Evolutionary conservation across 2,113 vertebrate genomes (phyloP).

Genomic region (Vidua macroura): DNA sequence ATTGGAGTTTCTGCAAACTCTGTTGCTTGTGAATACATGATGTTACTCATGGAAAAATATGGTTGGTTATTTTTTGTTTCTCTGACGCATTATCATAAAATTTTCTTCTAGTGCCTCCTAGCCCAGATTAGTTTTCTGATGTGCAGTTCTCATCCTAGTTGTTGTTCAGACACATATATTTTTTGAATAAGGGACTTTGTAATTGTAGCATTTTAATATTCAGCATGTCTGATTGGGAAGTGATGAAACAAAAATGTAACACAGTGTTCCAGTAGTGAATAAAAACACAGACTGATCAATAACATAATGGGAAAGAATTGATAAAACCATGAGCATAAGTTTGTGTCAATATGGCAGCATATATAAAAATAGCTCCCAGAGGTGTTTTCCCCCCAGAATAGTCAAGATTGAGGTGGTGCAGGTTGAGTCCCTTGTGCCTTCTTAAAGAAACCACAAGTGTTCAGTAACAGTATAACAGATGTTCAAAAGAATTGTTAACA

Average conservation of each 20-base stretch:
- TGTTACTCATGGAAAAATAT: background rate
- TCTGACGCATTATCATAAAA: conserved; percentile 45
- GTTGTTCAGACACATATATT: background rate
- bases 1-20: background rate
- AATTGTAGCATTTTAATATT: background rate
- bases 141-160: background rate
- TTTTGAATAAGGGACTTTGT: background rate
- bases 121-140: conserved; percentile 6
- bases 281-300: conserved; percentile 25
- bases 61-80: background rate
- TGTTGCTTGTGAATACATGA: background rate
- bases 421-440: conserved; percentile 68
- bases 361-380: conserved; percentile 51
- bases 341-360: conserved; percentile 16
- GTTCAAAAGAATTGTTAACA: conserved; percentile 77
- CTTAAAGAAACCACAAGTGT: conserved; percentile 77
- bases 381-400: conserved; percentile 41
- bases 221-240: background rate
- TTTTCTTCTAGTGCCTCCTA: background rate
- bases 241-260: background rate
- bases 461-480: conserved; percentile 72
- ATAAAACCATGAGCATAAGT: conserved; percentile 22
- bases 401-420: conserved; percentile 63
- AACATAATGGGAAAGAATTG: conserved; percentile 18
- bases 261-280: background rate